Conservation (phyloP, 37 sponge, comb jelly and placozoan species). For the Trichoplax adhaerens region DNA sequence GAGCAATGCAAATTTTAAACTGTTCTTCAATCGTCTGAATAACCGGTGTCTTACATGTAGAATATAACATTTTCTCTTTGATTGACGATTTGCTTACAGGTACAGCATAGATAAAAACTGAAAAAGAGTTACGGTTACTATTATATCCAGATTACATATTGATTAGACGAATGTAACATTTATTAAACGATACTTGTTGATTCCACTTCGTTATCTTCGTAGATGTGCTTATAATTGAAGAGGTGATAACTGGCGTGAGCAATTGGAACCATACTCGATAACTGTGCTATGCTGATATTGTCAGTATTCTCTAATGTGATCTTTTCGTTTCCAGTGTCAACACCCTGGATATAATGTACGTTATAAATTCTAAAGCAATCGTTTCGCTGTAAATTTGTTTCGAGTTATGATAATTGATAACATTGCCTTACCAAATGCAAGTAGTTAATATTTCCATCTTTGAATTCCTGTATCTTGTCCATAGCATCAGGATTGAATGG, state of each 20-base stretch:
- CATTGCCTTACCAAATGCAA: slow-evolving; percentile 46
- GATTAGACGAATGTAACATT: too few species aligned
- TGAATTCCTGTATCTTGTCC: slow-evolving; percentile 28
- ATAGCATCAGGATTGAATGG: slow-evolving; percentile 36
- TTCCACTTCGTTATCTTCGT: slow-evolving; percentile 60
- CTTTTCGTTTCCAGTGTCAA: slow-evolving; percentile 43
- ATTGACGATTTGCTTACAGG: slow-evolving; percentile 68
- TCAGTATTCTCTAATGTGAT: slow-evolving; percentile 25
- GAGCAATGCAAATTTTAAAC: slow-evolving; percentile 18
- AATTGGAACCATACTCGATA: slow-evolving; percentile 25
- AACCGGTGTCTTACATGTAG: slow-evolving; percentile 64
- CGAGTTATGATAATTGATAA: too few species aligned
- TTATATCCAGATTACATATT: too few species aligned
- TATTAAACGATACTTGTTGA: slow-evolving; percentile 13
- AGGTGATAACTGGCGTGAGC: slow-evolving; percentile 53
- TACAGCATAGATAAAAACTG: slow-evolving; percentile 76
- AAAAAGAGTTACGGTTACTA: background rate
- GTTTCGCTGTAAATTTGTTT: too few species aligned
- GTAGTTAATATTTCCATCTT: slow-evolving; percentile 11
- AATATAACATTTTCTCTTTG: slow-evolving; percentile 84
- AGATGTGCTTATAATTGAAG: slow-evolving; percentile 47
- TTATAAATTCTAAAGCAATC: background rate
- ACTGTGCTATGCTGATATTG: slow-evolving; percentile 2
- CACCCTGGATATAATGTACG: slow-evolving; percentile 9
- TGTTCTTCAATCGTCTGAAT: slow-evolving; percentile 21